phyloP scores from a whole-genome alignment of 2,797 vertebrate genomes.

The Cossypha heuglini region DNA sequence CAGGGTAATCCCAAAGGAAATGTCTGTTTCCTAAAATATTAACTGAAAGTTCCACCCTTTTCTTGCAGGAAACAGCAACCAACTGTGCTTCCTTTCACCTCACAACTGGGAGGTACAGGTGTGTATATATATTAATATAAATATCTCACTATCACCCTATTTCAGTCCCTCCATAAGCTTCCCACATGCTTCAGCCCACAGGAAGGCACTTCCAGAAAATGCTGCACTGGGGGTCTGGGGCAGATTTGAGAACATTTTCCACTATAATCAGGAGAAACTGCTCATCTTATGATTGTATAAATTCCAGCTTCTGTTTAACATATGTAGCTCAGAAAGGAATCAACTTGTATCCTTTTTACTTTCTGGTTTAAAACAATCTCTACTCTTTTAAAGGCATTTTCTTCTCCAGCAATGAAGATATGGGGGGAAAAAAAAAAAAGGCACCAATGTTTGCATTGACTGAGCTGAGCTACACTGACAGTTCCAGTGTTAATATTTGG shows the following conservation, averaged over 20 bases:
- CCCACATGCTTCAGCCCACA: background rate
- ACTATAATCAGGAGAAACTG: background rate
- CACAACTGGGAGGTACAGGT: background rate
- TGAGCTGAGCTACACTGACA: slow-evolving; percentile 6
- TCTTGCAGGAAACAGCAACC: background rate
- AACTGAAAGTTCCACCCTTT: background rate
- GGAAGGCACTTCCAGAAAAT: background rate
- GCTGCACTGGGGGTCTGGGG: background rate
- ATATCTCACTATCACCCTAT: background rate
- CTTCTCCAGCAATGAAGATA: background rate
- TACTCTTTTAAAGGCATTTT: background rate
- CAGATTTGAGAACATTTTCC: background rate
- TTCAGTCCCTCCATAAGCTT: background rate
- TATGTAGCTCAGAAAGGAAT: background rate
- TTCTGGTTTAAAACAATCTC: background rate
- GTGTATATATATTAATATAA: background rate
- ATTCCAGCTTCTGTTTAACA: background rate
- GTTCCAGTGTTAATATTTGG: background rate
- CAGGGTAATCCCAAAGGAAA: background rate
- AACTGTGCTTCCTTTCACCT: background rate
- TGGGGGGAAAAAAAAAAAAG: too few species aligned
- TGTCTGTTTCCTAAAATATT: background rate
- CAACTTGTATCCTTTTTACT: background rate
- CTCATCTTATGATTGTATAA: background rate
- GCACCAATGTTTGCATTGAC: background rate